Percentiles rank a stretch among this genome's conserved stretches.
phyloP scores from a whole-genome alignment of 1,140 invertebrate species.

The Fopius arisanus region DNA sequence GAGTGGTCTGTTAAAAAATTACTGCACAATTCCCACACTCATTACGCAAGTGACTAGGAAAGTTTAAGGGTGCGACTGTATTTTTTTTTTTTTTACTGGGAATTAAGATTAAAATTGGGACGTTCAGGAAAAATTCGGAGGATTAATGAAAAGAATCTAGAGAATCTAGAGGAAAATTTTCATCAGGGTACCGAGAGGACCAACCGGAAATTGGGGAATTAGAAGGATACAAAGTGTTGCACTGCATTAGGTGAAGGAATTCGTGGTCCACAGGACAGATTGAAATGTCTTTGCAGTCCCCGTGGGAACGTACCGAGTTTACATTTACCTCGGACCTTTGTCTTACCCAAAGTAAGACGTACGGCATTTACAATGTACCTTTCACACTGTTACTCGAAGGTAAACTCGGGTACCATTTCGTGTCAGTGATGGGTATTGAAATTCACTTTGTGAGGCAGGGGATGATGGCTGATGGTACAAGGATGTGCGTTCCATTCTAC shows the following conservation, averaged over 20 bases:
- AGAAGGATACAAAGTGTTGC: background rate
- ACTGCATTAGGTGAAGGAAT: background rate
- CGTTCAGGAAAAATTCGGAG: too few species aligned
- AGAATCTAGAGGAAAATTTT: too few species aligned
- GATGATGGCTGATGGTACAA: background rate
- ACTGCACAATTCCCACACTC: too few species aligned
- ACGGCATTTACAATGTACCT: background rate
- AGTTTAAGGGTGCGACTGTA: too few species aligned
- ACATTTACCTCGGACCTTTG: conserved; percentile 6
- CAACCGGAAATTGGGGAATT: background rate
- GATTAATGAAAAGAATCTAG: too few species aligned
- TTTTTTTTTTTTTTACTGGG: too few species aligned
- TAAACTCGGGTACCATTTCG: background rate
- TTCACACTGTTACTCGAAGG: background rate
- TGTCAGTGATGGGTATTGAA: conserved; percentile 6
- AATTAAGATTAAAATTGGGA: too few species aligned
- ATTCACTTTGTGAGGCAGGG: background rate
- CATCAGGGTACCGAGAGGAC: too few species aligned
- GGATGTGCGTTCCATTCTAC: background rate
- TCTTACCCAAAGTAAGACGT: conserved; percentile 3
- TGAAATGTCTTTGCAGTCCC: background rate
- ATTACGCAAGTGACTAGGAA: too few species aligned
- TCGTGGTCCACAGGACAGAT: background rate
- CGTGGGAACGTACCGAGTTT: conserved; percentile 1
- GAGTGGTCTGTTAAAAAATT: too few species aligned